Evolutionary conservation across 2,888 invertebrate species (phyloP), one percentile per base, ranked within the genome.

Genomic region (Ornithoptera alexandrae): DNA sequence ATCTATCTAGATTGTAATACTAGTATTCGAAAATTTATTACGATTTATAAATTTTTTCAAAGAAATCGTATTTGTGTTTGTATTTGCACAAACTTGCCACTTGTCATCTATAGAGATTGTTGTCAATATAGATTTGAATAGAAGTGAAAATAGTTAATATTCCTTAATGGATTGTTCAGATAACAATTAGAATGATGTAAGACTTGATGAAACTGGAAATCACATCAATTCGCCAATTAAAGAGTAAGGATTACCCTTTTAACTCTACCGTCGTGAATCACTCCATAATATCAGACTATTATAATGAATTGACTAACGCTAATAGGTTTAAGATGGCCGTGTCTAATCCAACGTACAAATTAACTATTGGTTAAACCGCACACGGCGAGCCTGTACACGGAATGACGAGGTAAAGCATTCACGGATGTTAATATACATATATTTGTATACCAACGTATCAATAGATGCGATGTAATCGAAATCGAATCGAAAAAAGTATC

Each of bases 271-370:
- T 63, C 22, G 78, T 83, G 83, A 85, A 81, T 85, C 82, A 83
- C 78, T 78, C 77, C 75, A 75, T 80, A 83, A 85, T 84, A 81
- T 80, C 67, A 69, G 77, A 76, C 81, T 81, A 85, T 85, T 84
- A 85, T 18, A 61, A 78, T 77, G 77, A 78, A 76, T 76, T 78
- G 81, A 81, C 83, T 78, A 83, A 80, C 80, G 79, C 77, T 87
- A 86, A 87, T 88, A 83, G 84, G 80, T 83, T 81, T 79, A 77
- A 80, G 81, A 85, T 81, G 84, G 79, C 84, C 87, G 84, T 82
- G 77, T 78, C 84, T 78, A 88, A 87, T 85, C 77, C 77, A 78
- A 74, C 76, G 79, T 77, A 79, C 84, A 82, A 85, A 84, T 86
- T 83, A 82, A 83, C 80, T 79, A 81, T 84, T 83, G 82, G 79